A percentile compares a stretch with the other conserved stretches of the same genome.
Evolutionary conservation across 2,888 invertebrate genomes (phyloP).

Genomic region (Polymixis lichenea): DNA sequence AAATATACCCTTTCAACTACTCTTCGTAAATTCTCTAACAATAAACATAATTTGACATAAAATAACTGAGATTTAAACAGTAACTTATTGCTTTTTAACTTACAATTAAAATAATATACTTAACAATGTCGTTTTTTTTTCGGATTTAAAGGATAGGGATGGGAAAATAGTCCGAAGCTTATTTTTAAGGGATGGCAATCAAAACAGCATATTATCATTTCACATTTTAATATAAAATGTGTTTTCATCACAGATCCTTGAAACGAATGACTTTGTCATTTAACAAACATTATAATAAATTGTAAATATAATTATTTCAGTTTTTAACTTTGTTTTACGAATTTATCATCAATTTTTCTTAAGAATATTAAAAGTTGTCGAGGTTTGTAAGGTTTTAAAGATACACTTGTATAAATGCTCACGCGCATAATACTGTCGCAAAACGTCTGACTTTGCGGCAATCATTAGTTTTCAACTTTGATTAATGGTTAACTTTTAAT

Average conservation of each 20-base stretch:
- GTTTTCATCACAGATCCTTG: conserved; percentile 84
- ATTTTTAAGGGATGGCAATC: conserved; percentile 73
- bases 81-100: conserved; percentile 22
- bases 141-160: conserved; percentile 39
- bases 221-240: conserved; percentile 90
- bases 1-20: conserved; percentile 13
- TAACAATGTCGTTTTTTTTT: conserved; percentile 25
- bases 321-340: conserved; percentile 43
- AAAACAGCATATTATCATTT: conserved; percentile 79
- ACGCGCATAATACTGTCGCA: neutral
- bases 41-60: conserved; percentile 57
- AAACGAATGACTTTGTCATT: conserved; percentile 72
- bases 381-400: neutral
- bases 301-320: conserved; percentile 38
- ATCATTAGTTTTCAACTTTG: neutral
- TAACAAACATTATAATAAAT: conserved; percentile 60
- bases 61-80: conserved; percentile 53
- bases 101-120: conserved; percentile 26
- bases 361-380: conserved; percentile 46
- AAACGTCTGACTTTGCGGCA: neutral
- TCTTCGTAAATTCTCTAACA: conserved; percentile 31
- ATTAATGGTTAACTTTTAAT: conserved; percentile 32
- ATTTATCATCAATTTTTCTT: conserved; percentile 15
- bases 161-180: conserved; percentile 32
- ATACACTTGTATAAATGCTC: neutral